A percentile compares a stretch with the other conserved stretches of the same genome.
phyloP scores from a whole-genome alignment of 1,140 invertebrate species.

The Drusus annulatus region DNA sequence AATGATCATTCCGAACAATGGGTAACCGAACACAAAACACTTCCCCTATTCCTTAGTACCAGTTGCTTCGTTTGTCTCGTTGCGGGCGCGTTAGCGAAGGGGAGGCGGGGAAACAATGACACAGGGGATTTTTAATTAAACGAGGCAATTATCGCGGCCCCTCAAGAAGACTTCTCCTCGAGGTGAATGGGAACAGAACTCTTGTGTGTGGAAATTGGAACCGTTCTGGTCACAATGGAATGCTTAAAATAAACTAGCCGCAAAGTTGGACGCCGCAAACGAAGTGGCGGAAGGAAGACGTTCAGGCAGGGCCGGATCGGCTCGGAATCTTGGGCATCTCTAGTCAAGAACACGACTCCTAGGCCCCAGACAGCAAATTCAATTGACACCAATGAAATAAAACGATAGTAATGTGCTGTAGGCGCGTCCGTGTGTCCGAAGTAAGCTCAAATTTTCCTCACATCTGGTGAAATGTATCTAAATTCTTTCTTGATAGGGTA shows the following conservation, averaged over 20 bases:
- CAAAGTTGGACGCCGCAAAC: neutral
- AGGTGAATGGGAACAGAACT: neutral
- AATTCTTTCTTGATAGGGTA: too few species aligned
- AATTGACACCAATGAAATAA: too few species aligned
- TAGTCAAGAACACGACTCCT: too few species aligned
- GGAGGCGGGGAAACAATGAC: neutral
- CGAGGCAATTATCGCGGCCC: constrained; percentile 6
- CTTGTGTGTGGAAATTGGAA: neutral
- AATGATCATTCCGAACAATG: constrained; percentile 18
- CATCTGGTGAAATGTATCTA: too few species aligned
- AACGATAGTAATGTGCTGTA: too few species aligned
- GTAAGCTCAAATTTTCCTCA: too few species aligned
- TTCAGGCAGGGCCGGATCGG: neutral
- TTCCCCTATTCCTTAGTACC: neutral
- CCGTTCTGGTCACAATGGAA: neutral
- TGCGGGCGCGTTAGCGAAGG: neutral
- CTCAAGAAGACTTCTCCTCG: neutral
- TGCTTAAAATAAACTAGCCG: neutral
- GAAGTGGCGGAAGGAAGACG: neutral
- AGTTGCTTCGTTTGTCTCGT: neutral
- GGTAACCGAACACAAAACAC: neutral
- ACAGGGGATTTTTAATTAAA: constrained; percentile 12
- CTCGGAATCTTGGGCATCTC: too few species aligned
- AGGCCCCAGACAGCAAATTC: too few species aligned
- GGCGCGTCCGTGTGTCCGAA: too few species aligned